phyloP scores from a whole-genome alignment of 2,797 vertebrate genomes.

The Sparidentex hasta region DNA sequence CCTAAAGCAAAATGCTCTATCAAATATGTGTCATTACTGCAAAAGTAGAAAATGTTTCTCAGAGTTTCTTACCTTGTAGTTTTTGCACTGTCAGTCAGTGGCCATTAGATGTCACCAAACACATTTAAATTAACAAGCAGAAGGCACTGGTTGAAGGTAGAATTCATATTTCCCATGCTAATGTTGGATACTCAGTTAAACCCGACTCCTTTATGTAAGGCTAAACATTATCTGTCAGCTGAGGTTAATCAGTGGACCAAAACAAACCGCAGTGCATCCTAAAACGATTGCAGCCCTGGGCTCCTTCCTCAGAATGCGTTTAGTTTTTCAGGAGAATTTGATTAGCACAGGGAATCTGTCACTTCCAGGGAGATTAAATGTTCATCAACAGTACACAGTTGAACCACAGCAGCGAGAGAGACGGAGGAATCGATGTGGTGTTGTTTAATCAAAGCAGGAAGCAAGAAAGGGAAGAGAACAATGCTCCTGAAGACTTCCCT shows the following conservation, averaged over 20 bases:
- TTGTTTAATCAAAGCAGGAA: background rate
- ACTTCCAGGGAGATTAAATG: background rate
- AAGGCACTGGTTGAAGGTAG: background rate
- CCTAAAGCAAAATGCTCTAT: too few species aligned
- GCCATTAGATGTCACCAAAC: constrained; percentile 66
- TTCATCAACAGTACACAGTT: background rate
- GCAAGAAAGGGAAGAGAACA: background rate
- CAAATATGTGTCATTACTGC: too few species aligned
- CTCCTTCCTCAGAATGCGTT: background rate
- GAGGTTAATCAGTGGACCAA: background rate
- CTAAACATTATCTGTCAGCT: background rate
- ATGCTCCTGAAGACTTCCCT: background rate
- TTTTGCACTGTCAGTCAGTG: constrained; percentile 14
- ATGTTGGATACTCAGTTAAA: constrained; percentile 1
- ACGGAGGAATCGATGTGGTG: background rate
- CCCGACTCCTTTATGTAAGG: background rate
- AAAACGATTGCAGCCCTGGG: background rate
- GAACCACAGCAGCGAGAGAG: background rate
- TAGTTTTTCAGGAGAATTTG: background rate
- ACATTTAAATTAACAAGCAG: background rate
- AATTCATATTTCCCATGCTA: background rate
- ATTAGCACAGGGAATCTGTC: background rate
- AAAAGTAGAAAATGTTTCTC: background rate
- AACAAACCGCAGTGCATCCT: background rate
- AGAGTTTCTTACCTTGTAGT: background rate